Evolutionary conservation across 1,140 invertebrate genomes (phyloP).

Genomic region (Bicyclus anynana): DNA sequence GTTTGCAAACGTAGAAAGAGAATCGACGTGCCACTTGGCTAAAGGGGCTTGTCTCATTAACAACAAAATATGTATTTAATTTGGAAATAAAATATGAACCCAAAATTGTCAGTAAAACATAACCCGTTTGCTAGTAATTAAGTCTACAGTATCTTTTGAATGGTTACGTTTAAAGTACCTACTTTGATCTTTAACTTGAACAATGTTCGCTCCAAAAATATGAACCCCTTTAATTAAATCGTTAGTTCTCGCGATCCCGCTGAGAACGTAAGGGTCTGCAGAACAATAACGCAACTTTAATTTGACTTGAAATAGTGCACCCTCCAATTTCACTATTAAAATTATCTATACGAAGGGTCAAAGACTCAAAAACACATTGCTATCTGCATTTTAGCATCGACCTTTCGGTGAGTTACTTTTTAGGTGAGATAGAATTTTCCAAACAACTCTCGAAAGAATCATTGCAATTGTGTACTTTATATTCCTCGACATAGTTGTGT

Average conservation of each 20-base stretch:
- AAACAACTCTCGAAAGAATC: constrained; percentile 7
- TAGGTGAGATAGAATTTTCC: constrained; percentile 50
- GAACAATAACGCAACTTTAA: constrained; percentile 65
- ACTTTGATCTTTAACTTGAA: constrained; percentile 7
- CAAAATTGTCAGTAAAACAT: too few species aligned
- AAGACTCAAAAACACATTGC: constrained; percentile 52
- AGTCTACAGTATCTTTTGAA: background rate
- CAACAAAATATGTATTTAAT: too few species aligned
- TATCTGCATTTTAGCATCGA: constrained; percentile 54
- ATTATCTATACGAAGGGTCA: constrained; percentile 62
- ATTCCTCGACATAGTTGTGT: constrained; percentile 38
- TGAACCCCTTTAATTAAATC: constrained; percentile 36
- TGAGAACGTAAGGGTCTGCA: constrained; percentile 37
- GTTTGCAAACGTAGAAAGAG: too few species aligned
- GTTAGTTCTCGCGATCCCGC: constrained; percentile 30
- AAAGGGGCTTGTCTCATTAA: too few species aligned
- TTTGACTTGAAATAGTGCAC: constrained; percentile 60
- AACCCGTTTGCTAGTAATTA: background rate
- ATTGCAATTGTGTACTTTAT: constrained; percentile 45
- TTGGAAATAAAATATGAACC: too few species aligned
- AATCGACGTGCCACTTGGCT: too few species aligned
- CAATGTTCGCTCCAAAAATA: constrained; percentile 12
- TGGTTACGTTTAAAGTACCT: background rate
- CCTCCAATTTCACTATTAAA: constrained; percentile 65
- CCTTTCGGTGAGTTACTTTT: constrained; percentile 58